Conservation (phyloP, 1,140 invertebrate genomes). For the Scylla paramamosain region DNA sequence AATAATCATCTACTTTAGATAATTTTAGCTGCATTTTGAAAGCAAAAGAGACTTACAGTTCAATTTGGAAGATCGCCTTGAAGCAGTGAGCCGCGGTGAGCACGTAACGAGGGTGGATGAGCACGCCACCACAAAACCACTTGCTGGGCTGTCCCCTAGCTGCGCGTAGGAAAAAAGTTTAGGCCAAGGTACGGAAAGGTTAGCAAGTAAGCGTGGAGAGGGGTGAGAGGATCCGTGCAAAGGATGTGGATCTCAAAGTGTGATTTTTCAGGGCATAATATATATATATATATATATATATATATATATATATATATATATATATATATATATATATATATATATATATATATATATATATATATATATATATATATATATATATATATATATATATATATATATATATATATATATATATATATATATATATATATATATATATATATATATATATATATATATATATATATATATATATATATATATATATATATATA, state of each 20-base stretch:
- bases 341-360: no score
- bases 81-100: constrained; percentile 36
- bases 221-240: background rate
- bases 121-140: constrained; percentile 18
- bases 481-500: no score
- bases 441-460: no score
- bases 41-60: background rate
- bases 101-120: constrained; percentile 35
- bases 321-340: no score
- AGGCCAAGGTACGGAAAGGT: background rate
- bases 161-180: background rate
- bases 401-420: constrained; percentile 16
- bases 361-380: no score
- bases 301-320: constrained; percentile 11
- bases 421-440: background rate
- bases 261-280: background rate
- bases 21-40: no score
- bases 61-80: background rate
- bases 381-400: no score
- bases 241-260: background rate
- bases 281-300: background rate
- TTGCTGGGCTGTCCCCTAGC: background rate
- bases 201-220: background rate
- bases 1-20: no score
- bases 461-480: no score